These are phyloP conservation scores for Latrodectus hesperus DNA, from an alignment of 2,888 invertebrate species.

Conservation along the genomic window DNA sequence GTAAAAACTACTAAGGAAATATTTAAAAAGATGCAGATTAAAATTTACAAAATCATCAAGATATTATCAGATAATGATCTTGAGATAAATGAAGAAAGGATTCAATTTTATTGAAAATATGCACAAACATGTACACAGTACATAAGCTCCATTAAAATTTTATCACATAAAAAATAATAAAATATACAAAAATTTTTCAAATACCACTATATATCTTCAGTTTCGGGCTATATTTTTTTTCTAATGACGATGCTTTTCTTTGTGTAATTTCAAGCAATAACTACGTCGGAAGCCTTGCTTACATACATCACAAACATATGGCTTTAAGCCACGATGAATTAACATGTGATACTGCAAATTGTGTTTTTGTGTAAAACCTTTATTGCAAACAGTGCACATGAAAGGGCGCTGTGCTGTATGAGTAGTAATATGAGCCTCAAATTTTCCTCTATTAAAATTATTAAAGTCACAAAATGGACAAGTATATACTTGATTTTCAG, in stretches of 20 bases:
- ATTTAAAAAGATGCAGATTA: too few relatives aligned
- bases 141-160: neutral
- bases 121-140: too few relatives aligned
- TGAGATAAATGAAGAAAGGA: too few relatives aligned
- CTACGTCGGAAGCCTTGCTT: conserved; percentile 50
- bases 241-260: conserved; percentile 53
- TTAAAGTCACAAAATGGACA: conserved; percentile 51
- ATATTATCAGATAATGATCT: too few relatives aligned
- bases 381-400: conserved; percentile 48
- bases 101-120: too few relatives aligned
- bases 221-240: neutral
- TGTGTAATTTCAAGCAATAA: conserved; percentile 58
- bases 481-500: conserved; percentile 40
- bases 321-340: conserved; percentile 53
- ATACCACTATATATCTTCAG: too few relatives aligned
- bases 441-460: conserved; percentile 49
- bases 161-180: neutral
- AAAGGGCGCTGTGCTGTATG: conserved; percentile 60
- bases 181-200: too few relatives aligned
- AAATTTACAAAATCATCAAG: too few relatives aligned
- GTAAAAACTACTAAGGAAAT: too few relatives aligned
- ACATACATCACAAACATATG: conserved; percentile 44
- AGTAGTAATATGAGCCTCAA: conserved; percentile 44
- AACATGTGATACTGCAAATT: conserved; percentile 63
- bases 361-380: conserved; percentile 62